These are phyloP conservation scores for Scolanthus callimorphus DNA, from an alignment of 92 coral and sea anemone genomes.

Conservation along the genomic window DNA sequence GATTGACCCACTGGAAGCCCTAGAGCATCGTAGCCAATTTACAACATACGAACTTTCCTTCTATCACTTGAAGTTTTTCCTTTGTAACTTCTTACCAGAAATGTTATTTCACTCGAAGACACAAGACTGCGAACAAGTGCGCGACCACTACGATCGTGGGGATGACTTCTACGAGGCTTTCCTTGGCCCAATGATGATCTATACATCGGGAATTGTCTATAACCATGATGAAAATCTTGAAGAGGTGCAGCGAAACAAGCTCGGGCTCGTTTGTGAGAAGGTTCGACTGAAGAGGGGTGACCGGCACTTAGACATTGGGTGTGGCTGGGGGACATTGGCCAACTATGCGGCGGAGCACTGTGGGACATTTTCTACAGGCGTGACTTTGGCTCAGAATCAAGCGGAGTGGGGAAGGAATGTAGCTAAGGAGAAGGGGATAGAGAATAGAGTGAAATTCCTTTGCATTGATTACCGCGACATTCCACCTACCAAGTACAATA, in stretches of 20 bases:
- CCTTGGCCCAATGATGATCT: constrained; percentile 91
- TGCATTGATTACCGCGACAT: constrained; percentile 96
- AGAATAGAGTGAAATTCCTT: constrained; percentile 56
- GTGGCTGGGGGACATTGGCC: constrained; percentile 98
- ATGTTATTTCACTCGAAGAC: constrained; percentile 80
- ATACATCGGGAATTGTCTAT: constrained; percentile 83
- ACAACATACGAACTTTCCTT: constrained; percentile 73
- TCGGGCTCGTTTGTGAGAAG: constrained; percentile 79
- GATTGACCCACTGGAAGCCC: constrained; percentile 78
- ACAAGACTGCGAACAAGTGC: constrained; percentile 94
- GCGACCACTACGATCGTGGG: constrained; percentile 98
- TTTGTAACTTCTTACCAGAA: constrained; percentile 85
- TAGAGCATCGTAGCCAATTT: constrained; percentile 83
- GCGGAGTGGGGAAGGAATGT: constrained; percentile 77
- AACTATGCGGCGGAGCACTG: constrained; percentile 89
- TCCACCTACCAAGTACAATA: constrained; percentile 68
- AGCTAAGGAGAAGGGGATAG: constrained; percentile 48
- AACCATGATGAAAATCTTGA: constrained; percentile 72
- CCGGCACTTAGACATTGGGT: constrained; percentile 88
- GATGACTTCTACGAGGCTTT: constrained; percentile 94
- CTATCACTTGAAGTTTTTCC: constrained; percentile 77
- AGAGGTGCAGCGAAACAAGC: constrained; percentile 83
- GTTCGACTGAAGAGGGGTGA: constrained; percentile 85
- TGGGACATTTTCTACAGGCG: constrained; percentile 84
- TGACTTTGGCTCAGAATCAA: constrained; percentile 82